Percentiles rank a stretch among this genome's conserved stretches.
Conservation (phyloP, 2,797 vertebrate species). For the Sebastes diploproa region DNA sequence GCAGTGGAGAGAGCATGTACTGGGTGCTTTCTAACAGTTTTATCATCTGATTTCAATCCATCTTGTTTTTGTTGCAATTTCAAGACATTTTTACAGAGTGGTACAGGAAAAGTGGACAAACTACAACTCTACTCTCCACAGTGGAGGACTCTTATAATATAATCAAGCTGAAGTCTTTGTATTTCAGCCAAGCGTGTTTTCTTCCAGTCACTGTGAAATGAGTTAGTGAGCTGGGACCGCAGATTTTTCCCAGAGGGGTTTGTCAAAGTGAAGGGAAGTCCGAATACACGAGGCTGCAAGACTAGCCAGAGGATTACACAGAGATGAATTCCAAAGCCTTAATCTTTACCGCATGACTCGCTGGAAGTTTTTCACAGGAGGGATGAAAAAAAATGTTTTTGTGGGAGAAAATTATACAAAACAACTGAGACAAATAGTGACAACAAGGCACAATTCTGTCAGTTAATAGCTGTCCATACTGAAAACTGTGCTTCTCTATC, state of each 20-base stretch:
- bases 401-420: neutral
- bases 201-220: conserved; percentile 19
- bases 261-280: conserved; percentile 36
- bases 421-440: neutral
- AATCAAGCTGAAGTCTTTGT: neutral
- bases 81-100: neutral
- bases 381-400: conserved; percentile 28
- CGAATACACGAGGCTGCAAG: conserved; percentile 24
- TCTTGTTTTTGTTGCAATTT: neutral
- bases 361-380: conserved; percentile 49
- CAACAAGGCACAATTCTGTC: neutral
- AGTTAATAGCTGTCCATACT: neutral
- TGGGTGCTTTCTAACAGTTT: conserved; percentile 9
- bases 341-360: conserved; percentile 80
- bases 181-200: neutral
- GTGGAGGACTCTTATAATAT: neutral
- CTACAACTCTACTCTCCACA: neutral
- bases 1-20: conserved; percentile 26
- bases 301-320: conserved; percentile 68
- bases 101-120: neutral
- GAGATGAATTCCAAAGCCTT: conserved; percentile 71
- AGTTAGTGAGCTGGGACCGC: neutral
- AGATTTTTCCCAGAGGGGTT: conserved; percentile 39
- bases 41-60: neutral
- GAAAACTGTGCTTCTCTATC: neutral